Base-by-base conservation (phyloP, 2,888 invertebrate species). In the Pollenia griseotomentosa region DNA sequence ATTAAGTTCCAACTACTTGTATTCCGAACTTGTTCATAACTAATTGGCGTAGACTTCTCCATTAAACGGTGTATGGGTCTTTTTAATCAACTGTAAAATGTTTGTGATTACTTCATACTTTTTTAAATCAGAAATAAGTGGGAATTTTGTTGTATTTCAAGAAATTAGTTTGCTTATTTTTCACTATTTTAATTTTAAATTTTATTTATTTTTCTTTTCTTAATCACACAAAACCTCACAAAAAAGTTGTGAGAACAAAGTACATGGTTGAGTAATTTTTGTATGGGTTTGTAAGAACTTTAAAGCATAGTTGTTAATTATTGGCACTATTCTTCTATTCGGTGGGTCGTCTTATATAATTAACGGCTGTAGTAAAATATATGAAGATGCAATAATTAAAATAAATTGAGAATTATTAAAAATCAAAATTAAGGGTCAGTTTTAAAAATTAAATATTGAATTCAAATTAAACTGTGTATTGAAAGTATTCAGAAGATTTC, bases 241-340 rank as follows among this genome's bases (percentile, higher is more conserved):
- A 79, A 74, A 66, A 70, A 46, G 40, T 74, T 68, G 57, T 68
- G 66, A 84, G 84, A 84, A 84, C 66, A 79, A 71, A 66, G 42
- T 66, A n/a, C 79, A 40, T 11, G 33, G 79, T 66, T 79, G 79
- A 1, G 23, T n/a, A 59, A 48, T 11, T 46, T 23, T 33, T 8
- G 84, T 74, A 79, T 0, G 1, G 55, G 8, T 2, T 42, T 33
- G 23, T 10, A 16, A 79, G 73, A 84, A 84, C 44, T 14, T 59
- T 51, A 11, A 11, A 0, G 10, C 74, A 75, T 40, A 8, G 80
- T 85, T 85, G 75, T 3, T 65, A 57, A 11, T 40, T 65, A 33
- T 19, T 46, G 1, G 42, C 2, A 19, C 0, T 2, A 16, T 63
- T 2, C 8, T 16, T 40, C 16, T 71, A 73, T 84, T 84, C 73